Evolutionary conservation across 1,140 invertebrate genomes (phyloP).

Genomic region (Tetragnatha versicolor): DNA sequence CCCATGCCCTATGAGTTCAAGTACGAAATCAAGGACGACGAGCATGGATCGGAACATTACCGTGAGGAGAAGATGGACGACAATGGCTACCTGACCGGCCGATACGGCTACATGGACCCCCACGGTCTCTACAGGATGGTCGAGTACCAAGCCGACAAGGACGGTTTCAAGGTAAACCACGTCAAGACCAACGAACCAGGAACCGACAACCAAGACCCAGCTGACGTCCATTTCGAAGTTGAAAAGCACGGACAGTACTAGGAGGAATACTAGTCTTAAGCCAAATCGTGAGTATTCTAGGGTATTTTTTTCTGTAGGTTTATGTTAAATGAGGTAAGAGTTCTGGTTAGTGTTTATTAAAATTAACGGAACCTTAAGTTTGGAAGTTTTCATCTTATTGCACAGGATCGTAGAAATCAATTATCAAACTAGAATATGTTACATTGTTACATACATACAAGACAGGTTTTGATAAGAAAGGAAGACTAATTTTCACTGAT

Average conservation of each 20-base stretch:
- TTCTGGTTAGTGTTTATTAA: no score
- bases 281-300: no score
- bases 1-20: constrained; percentile 57
- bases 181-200: constrained; percentile 58
- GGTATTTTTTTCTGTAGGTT: no score
- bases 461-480: no score
- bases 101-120: constrained; percentile 56
- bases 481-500: no score
- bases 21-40: constrained; percentile 55
- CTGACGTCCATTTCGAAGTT: constrained; percentile 45
- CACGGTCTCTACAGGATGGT: constrained; percentile 56
- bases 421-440: no score
- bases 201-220: constrained; percentile 38
- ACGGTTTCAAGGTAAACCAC: constrained; percentile 54
- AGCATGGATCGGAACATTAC: constrained; percentile 55
- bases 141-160: constrained; percentile 56
- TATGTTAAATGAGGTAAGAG: no score
- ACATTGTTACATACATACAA: no score
- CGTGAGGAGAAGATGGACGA: constrained; percentile 57
- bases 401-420: no score
- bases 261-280: background rate
- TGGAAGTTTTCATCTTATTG: no score
- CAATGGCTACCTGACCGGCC: constrained; percentile 55
- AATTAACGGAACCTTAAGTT: no score
- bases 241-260: background rate